phyloP scores from a whole-genome alignment of 2,797 vertebrate genomes.

The Bucorvus abyssinicus region DNA sequence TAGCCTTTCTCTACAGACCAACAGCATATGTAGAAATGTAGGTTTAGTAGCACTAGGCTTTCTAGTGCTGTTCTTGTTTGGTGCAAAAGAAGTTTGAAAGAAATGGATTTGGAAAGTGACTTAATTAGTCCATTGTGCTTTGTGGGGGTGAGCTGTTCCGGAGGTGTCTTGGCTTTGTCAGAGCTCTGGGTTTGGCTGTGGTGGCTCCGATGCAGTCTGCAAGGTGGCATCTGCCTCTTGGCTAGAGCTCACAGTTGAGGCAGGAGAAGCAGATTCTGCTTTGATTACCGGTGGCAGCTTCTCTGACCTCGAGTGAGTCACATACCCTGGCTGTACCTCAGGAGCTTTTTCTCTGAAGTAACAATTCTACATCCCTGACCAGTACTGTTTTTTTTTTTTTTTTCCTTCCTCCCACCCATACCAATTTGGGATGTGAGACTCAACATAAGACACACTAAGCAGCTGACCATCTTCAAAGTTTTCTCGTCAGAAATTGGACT shows the following conservation, averaged over 20 bases:
- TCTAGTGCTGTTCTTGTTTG: not conserved
- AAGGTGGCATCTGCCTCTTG: not conserved
- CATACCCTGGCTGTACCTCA: not conserved
- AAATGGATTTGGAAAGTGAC: not conserved
- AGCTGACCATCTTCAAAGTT: not conserved
- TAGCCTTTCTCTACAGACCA: not conserved
- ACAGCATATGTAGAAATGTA: not conserved
- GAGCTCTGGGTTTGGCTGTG: not conserved
- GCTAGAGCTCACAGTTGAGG: not conserved
- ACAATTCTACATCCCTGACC: not conserved
- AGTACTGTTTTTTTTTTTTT: not conserved
- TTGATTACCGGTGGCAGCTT: not conserved
- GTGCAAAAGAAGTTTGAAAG: not conserved
- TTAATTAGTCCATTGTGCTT: not conserved
- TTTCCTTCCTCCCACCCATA: fast-evolving
- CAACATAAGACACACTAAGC: fast-evolving
- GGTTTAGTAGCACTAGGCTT: not conserved
- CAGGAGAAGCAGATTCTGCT: not conserved
- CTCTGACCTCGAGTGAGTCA: fast-evolving
- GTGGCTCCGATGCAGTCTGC: fast-evolving
- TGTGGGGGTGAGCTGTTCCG: not conserved
- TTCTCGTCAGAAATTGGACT: not conserved
- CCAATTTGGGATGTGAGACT: not conserved
- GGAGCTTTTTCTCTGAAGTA: not conserved
- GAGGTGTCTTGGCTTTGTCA: not conserved